A percentile compares a stretch with the other conserved stretches of the same genome.
Evolutionary conservation across 2,888 invertebrate species (phyloP).

Genomic region (Opisthograptis luteolata): DNA sequence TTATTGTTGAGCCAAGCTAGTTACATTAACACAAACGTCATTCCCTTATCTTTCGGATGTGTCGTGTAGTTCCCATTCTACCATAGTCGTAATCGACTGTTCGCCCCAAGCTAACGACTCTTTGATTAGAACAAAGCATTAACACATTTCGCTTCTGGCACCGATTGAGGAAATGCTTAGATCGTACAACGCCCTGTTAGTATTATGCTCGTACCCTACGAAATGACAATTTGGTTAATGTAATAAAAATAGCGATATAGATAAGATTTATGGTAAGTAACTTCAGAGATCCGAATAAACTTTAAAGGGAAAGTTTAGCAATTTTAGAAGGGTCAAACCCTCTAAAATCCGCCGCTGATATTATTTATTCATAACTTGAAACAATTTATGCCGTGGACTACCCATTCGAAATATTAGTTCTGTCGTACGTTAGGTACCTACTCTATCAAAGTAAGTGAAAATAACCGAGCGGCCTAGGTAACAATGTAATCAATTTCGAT

Average conservation of each 20-base stretch:
- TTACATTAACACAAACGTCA: constrained; percentile 32
- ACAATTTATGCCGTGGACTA: constrained; percentile 16
- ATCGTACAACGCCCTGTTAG: constrained; percentile 26
- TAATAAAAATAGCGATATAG: constrained; percentile 13
- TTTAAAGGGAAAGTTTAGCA: constrained; percentile 16
- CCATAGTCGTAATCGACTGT: constrained; percentile 69
- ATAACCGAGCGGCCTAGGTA: constrained; percentile 24
- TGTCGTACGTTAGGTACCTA: constrained; percentile 3
- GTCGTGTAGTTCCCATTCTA: constrained; percentile 61
- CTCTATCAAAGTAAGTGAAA: constrained; percentile 22
- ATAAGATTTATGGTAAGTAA: constrained; percentile 15
- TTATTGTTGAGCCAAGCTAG: constrained; percentile 12
- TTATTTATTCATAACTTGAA: constrained; percentile 24
- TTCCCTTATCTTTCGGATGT: constrained; percentile 59
- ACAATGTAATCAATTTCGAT: constrained; percentile 40
- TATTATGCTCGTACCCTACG: constrained; percentile 25
- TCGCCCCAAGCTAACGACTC: constrained; percentile 66
- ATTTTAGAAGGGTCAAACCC: constrained; percentile 18
- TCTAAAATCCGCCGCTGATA: constrained; percentile 12
- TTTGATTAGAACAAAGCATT: constrained; percentile 70
- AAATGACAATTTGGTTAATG: constrained; percentile 24
- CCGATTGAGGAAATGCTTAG: constrained; percentile 37
- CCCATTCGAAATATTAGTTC: constrained; percentile 17
- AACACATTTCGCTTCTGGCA: constrained; percentile 52
- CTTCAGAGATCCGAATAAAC: constrained; percentile 13